Base-by-base conservation (phyloP, 2,797 vertebrate species). In the Rachycentron canadum region DNA sequence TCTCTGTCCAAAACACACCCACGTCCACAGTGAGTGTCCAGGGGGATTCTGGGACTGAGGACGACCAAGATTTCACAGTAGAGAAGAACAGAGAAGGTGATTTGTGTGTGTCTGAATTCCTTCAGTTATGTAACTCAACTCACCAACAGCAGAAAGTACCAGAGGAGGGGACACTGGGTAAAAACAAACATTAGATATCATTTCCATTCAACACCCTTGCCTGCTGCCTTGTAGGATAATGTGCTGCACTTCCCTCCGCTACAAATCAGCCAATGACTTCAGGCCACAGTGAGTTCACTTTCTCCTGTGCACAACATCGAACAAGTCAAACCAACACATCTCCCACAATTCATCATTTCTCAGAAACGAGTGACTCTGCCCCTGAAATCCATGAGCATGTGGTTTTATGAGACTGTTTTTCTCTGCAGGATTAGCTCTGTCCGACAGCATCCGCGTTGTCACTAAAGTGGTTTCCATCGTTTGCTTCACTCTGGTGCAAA, bases 401-500 rank as follows among this genome's bases (percentile, higher is more conserved):
- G 45, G n/a, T 70, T 21, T 50, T 7, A 26, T 21, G 7, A 32
- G 38, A 53, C 69, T 26, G 36, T 57, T 30, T 41, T 34, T 23
- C 61, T 60, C 21, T 26, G 30, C 53, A 30, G 50, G 47, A 64
- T 78, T 52, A 38, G 40, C 17, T 67, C 36, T 43, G 49, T 50
- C 32, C 1, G 30, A 77, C 53, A 14, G 36, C 49, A 55, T 63
- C 49, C 28, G 49, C 26, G 26, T 23, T 58, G 50, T 64, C 69
- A 62, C 66, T 76, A 73, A 72, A 58, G n/a, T 65, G 47, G 36
- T 47, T 69, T 75, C 60, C 52, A 71, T 55, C 66, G 68, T 80
- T 76, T 75, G 61, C 45, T 75, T 72, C 72, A 79, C 61, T 79
- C 57, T 61, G 38, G 74, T 82, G 75, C 62, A 78, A 87, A 89